Percentiles rank a stretch among this genome's conserved stretches.
These are phyloP conservation scores for Cylindroiulus punctatus DNA, from an alignment of 2,888 invertebrate genomes.

Conservation along the genomic window DNA sequence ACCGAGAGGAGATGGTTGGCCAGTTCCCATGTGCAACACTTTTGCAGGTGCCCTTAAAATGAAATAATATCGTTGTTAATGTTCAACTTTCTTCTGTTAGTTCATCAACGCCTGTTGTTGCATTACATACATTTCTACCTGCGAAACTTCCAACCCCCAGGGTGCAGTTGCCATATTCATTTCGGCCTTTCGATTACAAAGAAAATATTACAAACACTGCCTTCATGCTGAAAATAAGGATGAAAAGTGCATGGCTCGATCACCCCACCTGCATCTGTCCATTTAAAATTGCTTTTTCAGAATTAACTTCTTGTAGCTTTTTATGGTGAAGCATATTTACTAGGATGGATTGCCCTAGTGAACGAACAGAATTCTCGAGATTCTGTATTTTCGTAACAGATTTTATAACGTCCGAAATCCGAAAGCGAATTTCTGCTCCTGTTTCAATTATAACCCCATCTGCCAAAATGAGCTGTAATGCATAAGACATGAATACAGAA, in stretches of 20 bases:
- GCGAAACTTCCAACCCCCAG: conserved; percentile 57
- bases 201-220: not conserved
- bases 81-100: not conserved
- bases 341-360: conserved; percentile 48
- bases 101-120: not conserved
- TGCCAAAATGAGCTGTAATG: conserved; percentile 52
- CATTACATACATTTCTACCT: conserved; percentile 55
- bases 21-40: conserved; percentile 46
- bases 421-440: conserved; percentile 56
- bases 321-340: conserved; percentile 49
- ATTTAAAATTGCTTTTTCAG: conserved; percentile 45
- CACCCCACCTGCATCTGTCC: conserved; percentile 49
- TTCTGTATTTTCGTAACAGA: conserved; percentile 53
- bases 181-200: conserved; percentile 44
- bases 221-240: not conserved
- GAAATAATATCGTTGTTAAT: not conserved
- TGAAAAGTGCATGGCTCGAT: not conserved
- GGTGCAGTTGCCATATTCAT: conserved; percentile 48
- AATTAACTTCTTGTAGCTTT: conserved; percentile 19
- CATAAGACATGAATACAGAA: not conserved
- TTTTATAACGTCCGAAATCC: conserved; percentile 50
- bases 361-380: conserved; percentile 55
- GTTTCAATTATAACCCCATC: conserved; percentile 57
- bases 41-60: conserved; percentile 52
- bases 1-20: conserved; percentile 27